Evolutionary conservation across 2,888 invertebrate genomes (phyloP), one percentile per base, ranked within the genome.

Genomic region (Chrysomela aeneicollis): DNA sequence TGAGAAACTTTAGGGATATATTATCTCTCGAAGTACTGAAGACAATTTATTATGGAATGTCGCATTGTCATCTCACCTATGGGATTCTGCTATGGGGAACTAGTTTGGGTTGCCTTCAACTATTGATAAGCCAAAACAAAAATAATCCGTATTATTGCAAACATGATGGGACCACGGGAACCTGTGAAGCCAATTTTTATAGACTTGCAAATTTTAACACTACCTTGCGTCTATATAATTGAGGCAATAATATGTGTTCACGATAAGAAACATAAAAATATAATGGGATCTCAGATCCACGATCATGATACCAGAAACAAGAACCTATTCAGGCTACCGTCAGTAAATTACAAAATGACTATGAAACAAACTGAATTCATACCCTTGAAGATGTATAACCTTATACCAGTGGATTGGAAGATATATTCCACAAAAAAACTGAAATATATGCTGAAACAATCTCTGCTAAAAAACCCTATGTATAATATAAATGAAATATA

Each of bases 321-420:
- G 17, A 47, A 47, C 9, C 17, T 47, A 15, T 47, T 15, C 9
- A 19, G 47, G n/a, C 12, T 19, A 47, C 47, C 17, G 8, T 2
- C 6, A 47, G 47, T 47, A 9, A 47, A 47, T 17, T 47, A 47
- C n/a, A 47, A 15, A 5, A 47, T 2, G n/a, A 47, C 35, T 12
- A 35, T 6, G 12, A 35, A 35, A 12, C 35, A 35, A 10, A 12
- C 8, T 2, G 12, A 12, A 47, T 15, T 47, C 2, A 2, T n/a
- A 9, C 15, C 18, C 47, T 17, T 15, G n/a, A 15, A 47, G 12
- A 5, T 47, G 12, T 35, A 35, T 10, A 35, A 47, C 17, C n/a
- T 15, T 15, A 47, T 47, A 47, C 47, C 47, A 17, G 17, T 47
- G 47, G 47, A 47, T 47, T 47, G n/a, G 47, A 47, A 17, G 47